Base-by-base conservation (phyloP, 2,888 invertebrate species). In the Bibio marci region DNA sequence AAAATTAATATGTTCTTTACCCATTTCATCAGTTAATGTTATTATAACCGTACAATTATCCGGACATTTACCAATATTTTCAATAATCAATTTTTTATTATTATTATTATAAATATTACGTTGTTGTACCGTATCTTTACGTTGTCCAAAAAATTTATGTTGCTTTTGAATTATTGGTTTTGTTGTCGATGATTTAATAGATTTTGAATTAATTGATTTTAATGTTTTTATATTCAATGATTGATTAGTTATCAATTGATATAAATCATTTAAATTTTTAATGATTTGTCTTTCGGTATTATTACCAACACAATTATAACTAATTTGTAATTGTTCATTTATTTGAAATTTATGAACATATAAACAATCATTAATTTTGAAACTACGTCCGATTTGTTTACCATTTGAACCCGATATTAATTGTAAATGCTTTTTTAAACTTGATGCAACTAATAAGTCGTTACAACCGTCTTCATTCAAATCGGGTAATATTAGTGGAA, bases 351-450 rank as follows among this genome's bases (percentile, higher is more conserved):
- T 64, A 45, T 70, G 65, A 1, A 76, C 62, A 12, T 67, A 62
- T n/a, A 65, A 52, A 48, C 77, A 77, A 43, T 72, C 70, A 22
- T 65, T 63, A 15, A 76, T 59, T 11, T 63, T 58, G 48, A 74
- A 70, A 2, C 73, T 71, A 44, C 73, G 71, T 3, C 72, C 71
- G 37, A 82, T 64, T 4, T 79, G 65, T 42, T 67, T 66, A 0
- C 85, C 86, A 22, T 66, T 73, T 28, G 67, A 66, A 15, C 83
- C 85, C 26, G 80, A 80, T 41, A 85, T 62, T 38, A 83, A 61
- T 13, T 81, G 61, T 14, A 83, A 55, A 37, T 69, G 67, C 52
- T 76, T 7, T 35, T 40, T n/a, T 12, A 32, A 11, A 3, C 30
- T 70, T 2, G 67, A 71, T 5, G 69, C 68, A 26, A 36, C 30